Conservation (phyloP, 1,140 invertebrate species). For the Neodiprion pinetum region DNA sequence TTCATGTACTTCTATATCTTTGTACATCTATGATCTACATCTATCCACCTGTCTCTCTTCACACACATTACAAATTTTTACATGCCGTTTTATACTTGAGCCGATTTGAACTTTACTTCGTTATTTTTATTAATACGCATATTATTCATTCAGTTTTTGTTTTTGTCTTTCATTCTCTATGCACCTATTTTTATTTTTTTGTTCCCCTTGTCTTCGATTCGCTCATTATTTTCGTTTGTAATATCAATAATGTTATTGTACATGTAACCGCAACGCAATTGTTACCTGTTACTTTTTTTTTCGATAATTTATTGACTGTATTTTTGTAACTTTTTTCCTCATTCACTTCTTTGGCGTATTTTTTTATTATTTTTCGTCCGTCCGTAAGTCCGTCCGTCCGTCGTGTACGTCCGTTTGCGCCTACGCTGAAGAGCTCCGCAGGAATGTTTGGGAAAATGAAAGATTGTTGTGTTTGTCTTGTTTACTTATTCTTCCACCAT, state of each 20-base stretch:
- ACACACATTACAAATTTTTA: too few relatives aligned
- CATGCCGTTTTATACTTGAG: too few relatives aligned
- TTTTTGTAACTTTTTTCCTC: neutral
- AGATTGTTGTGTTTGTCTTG: too few relatives aligned
- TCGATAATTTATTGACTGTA: neutral
- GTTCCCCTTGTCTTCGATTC: neutral
- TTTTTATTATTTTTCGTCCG: neutral
- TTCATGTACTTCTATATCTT: too few relatives aligned
- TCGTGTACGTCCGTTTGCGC: conserved; percentile 6
- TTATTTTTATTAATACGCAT: too few relatives aligned
- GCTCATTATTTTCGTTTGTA: neutral
- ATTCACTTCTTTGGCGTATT: neutral
- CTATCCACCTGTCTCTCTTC: too few relatives aligned
- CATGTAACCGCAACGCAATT: neutral
- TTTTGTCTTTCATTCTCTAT: too few relatives aligned
- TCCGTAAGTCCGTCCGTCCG: conserved; percentile 5
- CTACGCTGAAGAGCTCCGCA: neutral
- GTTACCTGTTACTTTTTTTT: neutral
- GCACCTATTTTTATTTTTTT: neutral
- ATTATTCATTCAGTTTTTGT: too few relatives aligned
- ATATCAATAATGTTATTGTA: neutral
- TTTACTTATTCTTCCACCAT: neutral
- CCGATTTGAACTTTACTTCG: too few relatives aligned
- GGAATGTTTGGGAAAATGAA: too few relatives aligned
- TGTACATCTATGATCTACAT: too few relatives aligned